These are phyloP conservation scores for Hoplias malabaricus DNA, from an alignment of 2,113 vertebrate species.

Conservation along the genomic window DNA sequence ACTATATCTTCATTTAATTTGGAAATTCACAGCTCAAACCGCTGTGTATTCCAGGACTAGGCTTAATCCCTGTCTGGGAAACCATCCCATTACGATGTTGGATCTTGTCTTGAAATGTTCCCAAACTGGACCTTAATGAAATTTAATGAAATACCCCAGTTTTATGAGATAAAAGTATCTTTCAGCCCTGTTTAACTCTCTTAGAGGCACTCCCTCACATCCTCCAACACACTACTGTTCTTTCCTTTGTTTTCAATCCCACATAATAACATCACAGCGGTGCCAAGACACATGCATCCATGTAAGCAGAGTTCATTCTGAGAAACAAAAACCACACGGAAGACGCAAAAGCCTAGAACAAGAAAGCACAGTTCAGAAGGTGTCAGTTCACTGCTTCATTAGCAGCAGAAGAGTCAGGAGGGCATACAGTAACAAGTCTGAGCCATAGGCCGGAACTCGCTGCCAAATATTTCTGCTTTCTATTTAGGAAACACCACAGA, in stretches of 20 bases:
- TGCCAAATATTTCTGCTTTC: slow-evolving; percentile 47
- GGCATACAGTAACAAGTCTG: slow-evolving; percentile 21
- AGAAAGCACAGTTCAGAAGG: slow-evolving; percentile 7
- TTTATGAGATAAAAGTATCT: too few relatives aligned
- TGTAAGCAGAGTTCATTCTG: neutral
- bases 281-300: neutral
- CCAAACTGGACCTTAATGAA: too few relatives aligned
- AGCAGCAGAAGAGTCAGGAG: slow-evolving; percentile 19
- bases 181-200: too few relatives aligned
- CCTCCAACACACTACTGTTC: slow-evolving; percentile 26
- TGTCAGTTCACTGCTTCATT: neutral
- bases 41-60: too few relatives aligned
- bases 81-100: too few relatives aligned
- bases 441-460: slow-evolving; percentile 18
- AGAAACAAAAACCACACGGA: neutral
- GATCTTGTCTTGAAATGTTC: too few relatives aligned
- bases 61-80: too few relatives aligned
- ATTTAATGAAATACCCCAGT: too few relatives aligned
- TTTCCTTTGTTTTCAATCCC: slow-evolving; percentile 10
- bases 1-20: too few relatives aligned
- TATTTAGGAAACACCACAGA: slow-evolving; percentile 48
- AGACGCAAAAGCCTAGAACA: neutral
- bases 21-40: too few relatives aligned
- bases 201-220: too few relatives aligned
- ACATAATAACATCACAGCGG: neutral